A percentile compares a stretch with the other conserved stretches of the same genome.
phyloP scores from a whole-genome alignment of 2,113 vertebrate species.

The Narcine bancroftii region DNA sequence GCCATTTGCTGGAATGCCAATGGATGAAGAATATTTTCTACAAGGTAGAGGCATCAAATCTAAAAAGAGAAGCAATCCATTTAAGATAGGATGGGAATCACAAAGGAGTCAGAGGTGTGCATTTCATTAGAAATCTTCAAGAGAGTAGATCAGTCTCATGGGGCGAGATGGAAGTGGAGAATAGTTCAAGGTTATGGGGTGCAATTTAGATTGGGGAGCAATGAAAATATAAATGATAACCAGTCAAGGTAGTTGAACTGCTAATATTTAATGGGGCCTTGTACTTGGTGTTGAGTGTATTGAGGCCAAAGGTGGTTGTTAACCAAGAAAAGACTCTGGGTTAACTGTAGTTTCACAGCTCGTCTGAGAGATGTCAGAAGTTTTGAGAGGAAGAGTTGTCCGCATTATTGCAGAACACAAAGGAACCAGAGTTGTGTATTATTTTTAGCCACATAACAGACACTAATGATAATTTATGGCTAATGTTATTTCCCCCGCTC shows the following conservation, averaged over 20 bases:
- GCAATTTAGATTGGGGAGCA: not conserved
- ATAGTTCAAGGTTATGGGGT: not conserved
- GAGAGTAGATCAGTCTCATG: too few relatives aligned
- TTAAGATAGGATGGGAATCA: too few relatives aligned
- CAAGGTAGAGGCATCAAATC: too few relatives aligned
- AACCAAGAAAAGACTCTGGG: not conserved
- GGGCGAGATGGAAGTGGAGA: not conserved
- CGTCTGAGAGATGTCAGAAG: not conserved
- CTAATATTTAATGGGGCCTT: not conserved
- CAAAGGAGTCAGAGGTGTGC: too few relatives aligned
- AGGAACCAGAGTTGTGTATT: not conserved
- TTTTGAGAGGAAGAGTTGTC: not conserved
- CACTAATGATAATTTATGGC: too few relatives aligned
- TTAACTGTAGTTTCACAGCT: not conserved
- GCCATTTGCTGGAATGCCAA: too few relatives aligned
- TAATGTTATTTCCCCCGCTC: too few relatives aligned
- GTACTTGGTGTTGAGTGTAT: not conserved
- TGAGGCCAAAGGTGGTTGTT: not conserved
- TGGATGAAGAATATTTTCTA: too few relatives aligned
- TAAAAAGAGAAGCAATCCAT: too few relatives aligned
- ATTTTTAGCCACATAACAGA: not conserved
- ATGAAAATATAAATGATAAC: not conserved
- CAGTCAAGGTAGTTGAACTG: not conserved
- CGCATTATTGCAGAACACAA: not conserved
- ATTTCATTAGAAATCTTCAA: too few relatives aligned